These are phyloP conservation scores for Lepidochitona cinerea DNA, from an alignment of 2,888 invertebrate genomes.

Conservation along the genomic window DNA sequence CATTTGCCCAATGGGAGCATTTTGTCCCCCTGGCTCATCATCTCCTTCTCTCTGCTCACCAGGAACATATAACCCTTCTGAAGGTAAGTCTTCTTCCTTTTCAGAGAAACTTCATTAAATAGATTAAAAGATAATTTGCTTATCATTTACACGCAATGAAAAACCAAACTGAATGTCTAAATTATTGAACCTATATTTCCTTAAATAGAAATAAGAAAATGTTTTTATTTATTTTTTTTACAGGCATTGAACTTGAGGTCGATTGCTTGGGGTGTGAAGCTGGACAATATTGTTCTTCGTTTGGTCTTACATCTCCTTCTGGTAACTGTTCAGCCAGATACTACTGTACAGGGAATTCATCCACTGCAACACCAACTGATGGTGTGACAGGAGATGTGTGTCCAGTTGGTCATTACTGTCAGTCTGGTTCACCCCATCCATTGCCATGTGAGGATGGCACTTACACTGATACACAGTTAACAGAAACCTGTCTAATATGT, in stretches of 20 bases:
- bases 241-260: conserved; percentile 45
- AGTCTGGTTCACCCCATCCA: conserved; percentile 51
- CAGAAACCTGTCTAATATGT: conserved; percentile 49
- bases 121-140: too few relatives aligned
- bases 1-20: conserved; percentile 56
- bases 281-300: conserved; percentile 58
- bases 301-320: conserved; percentile 48
- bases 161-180: too few relatives aligned
- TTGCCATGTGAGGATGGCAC: conserved; percentile 56
- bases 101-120: too few relatives aligned
- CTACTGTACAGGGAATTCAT: conserved; percentile 51
- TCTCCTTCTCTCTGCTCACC: conserved; percentile 52
- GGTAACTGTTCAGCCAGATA: conserved; percentile 57
- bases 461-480: conserved; percentile 49
- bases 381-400: conserved; percentile 52
- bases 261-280: conserved; percentile 61
- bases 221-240: conserved; percentile 5
- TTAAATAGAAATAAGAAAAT: too few relatives aligned
- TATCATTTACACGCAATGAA: too few relatives aligned
- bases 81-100: conserved; percentile 49
- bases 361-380: conserved; percentile 45
- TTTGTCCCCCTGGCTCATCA: conserved; percentile 58
- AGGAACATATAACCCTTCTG: conserved; percentile 59
- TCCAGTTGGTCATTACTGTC: conserved; percentile 57
- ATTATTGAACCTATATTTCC: too few relatives aligned